phyloP scores from a whole-genome alignment of 2,113 vertebrate species.

The Alligator sinensis region DNA sequence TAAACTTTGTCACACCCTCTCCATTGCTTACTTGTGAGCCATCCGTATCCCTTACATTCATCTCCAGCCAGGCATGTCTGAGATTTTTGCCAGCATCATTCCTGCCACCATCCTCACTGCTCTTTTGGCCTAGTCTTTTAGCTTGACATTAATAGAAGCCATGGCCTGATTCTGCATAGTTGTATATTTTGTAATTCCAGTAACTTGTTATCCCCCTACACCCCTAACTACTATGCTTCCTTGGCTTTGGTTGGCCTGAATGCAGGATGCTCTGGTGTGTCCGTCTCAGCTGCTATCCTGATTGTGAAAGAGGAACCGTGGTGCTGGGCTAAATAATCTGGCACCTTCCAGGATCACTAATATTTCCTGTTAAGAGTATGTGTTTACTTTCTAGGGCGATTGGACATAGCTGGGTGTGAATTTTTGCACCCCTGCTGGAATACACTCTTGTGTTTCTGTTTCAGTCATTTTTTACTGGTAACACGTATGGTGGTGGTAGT shows the following conservation, averaged over 20 bases:
- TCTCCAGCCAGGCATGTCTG: not conserved
- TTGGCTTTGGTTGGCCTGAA: not conserved
- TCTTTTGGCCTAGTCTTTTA: not conserved
- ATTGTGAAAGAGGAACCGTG: too few relatives aligned
- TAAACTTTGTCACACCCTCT: not conserved
- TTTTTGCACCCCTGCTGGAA: not conserved
- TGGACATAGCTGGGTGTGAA: not conserved
- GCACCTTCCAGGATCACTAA: not conserved
- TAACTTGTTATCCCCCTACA: not conserved
- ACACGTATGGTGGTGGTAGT: not conserved
- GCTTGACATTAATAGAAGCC: too few relatives aligned
- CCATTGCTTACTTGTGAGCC: not conserved
- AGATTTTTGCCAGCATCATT: not conserved
- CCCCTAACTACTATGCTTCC: not conserved
- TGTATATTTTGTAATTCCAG: too few relatives aligned
- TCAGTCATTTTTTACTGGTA: not conserved
- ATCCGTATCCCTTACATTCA: not conserved
- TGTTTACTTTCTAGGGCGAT: not conserved
- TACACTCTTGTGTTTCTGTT: not conserved
- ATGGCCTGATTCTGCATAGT: too few relatives aligned
- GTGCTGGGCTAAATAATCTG: not conserved
- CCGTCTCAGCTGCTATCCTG: not conserved
- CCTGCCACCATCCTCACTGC: not conserved
- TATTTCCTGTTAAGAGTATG: not conserved
- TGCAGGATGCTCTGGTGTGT: not conserved